Conservation (phyloP, 1,140 invertebrate species). For the Phymorhynchus buccinoides region DNA sequence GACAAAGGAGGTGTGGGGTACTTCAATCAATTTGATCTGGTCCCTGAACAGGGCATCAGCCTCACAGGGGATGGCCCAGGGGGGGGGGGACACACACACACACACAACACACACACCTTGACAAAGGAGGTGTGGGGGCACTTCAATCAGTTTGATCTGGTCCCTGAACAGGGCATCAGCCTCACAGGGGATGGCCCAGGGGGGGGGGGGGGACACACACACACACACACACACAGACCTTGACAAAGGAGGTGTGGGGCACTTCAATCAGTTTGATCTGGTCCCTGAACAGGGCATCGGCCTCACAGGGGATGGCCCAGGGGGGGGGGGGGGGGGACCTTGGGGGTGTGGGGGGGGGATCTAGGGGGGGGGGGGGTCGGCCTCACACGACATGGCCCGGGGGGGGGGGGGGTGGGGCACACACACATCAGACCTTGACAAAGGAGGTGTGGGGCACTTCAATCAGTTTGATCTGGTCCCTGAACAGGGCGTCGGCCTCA, state of each 20-base stretch:
- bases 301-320: slow-evolving; percentile 52
- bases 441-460: slow-evolving; percentile 61
- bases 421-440: neutral
- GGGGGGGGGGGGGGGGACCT: slow-evolving; percentile 59
- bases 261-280: slow-evolving; percentile 56
- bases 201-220: too few relatives aligned
- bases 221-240: neutral
- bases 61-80: too few relatives aligned
- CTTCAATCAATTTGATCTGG: slow-evolving; percentile 54
- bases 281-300: slow-evolving; percentile 54
- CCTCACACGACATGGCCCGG: too few relatives aligned
- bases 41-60: slow-evolving; percentile 48
- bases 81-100: neutral
- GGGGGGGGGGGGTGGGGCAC: too few relatives aligned
- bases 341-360: too few relatives aligned
- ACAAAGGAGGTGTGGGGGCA: slow-evolving; percentile 57
- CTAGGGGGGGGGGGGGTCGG: too few relatives aligned
- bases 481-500: slow-evolving; percentile 52
- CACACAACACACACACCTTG: neutral
- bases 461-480: slow-evolving; percentile 50
- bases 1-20: slow-evolving; percentile 20
- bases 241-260: slow-evolving; percentile 54
- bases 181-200: slow-evolving; percentile 54
- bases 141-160: slow-evolving; percentile 54
- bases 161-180: slow-evolving; percentile 54